These are phyloP conservation scores for Tenthredo notha DNA, from an alignment of 2,888 invertebrate species.

Conservation along the genomic window DNA sequence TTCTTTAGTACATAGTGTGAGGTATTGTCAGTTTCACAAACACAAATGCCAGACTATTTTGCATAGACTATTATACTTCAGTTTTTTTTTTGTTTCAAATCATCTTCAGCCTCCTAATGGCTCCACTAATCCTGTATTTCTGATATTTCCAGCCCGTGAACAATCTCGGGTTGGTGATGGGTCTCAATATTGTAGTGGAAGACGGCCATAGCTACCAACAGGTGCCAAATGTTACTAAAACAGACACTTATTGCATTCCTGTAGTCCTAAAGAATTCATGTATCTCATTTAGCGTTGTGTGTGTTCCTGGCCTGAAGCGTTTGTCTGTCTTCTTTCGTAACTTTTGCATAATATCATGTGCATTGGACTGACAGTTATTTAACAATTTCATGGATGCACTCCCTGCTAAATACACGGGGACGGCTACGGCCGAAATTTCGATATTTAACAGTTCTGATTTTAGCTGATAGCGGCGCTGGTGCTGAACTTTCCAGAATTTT, in stretches of 20 bases:
- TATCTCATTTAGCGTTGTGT: slow-evolving; percentile 8
- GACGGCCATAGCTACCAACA: neutral
- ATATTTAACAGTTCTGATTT: too few relatives aligned
- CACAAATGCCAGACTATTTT: neutral
- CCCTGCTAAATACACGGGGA: too few relatives aligned
- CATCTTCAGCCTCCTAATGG: neutral
- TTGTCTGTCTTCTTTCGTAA: slow-evolving; percentile 15
- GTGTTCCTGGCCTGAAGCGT: neutral
- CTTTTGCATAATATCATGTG: slow-evolving; percentile 3
- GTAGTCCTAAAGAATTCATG: neutral
- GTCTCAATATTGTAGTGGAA: slow-evolving; percentile 9
- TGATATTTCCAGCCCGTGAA: slow-evolving; percentile 15
- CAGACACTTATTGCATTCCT: slow-evolving; percentile 18
- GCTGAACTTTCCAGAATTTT: too few relatives aligned
- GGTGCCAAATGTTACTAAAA: neutral
- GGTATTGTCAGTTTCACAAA: neutral
- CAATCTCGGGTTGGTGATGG: slow-evolving; percentile 19
- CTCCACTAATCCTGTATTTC: slow-evolving; percentile 5
- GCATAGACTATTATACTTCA: neutral
- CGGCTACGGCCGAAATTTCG: too few relatives aligned
- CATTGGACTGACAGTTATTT: neutral
- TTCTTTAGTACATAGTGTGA: neutral
- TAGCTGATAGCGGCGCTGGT: too few relatives aligned
- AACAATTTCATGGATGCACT: too few relatives aligned
- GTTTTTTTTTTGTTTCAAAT: neutral